Base-by-base conservation (phyloP, 1,140 invertebrate genomes). In the Solen grandis region DNA sequence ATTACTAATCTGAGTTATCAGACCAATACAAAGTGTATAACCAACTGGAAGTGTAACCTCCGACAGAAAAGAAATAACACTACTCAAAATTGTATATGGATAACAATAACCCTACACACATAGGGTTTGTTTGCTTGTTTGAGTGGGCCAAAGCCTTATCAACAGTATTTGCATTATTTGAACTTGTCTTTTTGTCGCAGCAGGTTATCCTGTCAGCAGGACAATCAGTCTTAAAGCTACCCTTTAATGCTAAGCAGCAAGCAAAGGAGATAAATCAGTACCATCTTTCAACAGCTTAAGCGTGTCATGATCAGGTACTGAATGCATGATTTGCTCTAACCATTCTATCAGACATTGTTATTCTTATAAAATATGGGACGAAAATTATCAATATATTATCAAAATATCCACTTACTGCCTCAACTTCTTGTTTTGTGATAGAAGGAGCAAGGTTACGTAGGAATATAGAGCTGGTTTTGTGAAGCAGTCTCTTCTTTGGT, bases 391-490 rank as follows among this genome's bases (percentile, higher is more conserved):
- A 31, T 66, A 22, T 22, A 38, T 22, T 41, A 22, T 52, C 19
- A 16, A 8, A 31, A 19, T 54, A 16, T 41, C 19, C 36, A 94
- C 95, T 94, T 92, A 97, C 96, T n/a, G 96, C 95, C 94, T 99
- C 98, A 5, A 99, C 96, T 94, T 99, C 99, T 62, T 96, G 96
- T 90, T 98, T 98, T 0, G 97, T 99, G 66, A 99, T 99, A 2
- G 96, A 96, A 0, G 98, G 97, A 0, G 98, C 96, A 36, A 99
- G 94, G 92, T 99, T 99, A 35, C 98, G 94, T 19, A 99, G 93
- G 88, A 99, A 99, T 80, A 99, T 99, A 0, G 98, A 99, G 25
- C 96, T 96, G 2, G 99, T 99, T 91, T 97, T 97, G 90, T 99
- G 98, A 27, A 95, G 90, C 33, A 93, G 33, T 59, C 55, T 65